These are phyloP conservation scores for Trididemnum clinides DNA, from an alignment of 23 tunicate species.

Conservation along the genomic window DNA sequence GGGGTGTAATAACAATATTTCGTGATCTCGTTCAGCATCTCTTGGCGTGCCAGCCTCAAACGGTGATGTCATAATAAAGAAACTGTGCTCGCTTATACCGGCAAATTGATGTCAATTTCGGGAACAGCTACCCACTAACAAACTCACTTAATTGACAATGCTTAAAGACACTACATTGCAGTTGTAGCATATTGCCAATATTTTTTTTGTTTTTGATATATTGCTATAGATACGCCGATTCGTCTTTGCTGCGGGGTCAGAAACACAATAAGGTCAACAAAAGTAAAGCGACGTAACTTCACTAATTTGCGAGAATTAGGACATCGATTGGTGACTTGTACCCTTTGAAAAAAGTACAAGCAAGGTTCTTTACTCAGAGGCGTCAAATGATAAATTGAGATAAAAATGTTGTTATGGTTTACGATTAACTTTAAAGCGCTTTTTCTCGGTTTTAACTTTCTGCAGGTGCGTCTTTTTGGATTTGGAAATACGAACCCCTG, in stretches of 20 bases:
- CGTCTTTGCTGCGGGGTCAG: neutral
- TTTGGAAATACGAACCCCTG: too few species aligned
- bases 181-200: too few species aligned
- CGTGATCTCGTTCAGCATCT: neutral
- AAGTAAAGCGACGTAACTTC: neutral
- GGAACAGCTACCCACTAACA: too few species aligned
- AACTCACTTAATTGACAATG: too few species aligned
- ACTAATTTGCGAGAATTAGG: too few species aligned
- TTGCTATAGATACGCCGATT: neutral
- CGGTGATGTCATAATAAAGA: neutral
- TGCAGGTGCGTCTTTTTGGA: too few species aligned
- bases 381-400: neutral
- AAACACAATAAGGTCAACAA: neutral
- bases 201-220: neutral
- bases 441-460: neutral
- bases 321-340: too few species aligned
- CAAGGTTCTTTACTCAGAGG: neutral
- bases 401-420: neutral
- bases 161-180: too few species aligned
- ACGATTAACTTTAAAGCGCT: neutral
- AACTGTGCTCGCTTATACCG: neutral
- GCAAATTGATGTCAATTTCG: neutral
- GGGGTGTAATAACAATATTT: neutral
- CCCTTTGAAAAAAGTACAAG: too few species aligned
- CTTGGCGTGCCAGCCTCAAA: constrained; percentile 12